These are phyloP conservation scores for Cyprinodon diabolis DNA, from an alignment of 2,797 vertebrate species.

Conservation along the genomic window DNA sequence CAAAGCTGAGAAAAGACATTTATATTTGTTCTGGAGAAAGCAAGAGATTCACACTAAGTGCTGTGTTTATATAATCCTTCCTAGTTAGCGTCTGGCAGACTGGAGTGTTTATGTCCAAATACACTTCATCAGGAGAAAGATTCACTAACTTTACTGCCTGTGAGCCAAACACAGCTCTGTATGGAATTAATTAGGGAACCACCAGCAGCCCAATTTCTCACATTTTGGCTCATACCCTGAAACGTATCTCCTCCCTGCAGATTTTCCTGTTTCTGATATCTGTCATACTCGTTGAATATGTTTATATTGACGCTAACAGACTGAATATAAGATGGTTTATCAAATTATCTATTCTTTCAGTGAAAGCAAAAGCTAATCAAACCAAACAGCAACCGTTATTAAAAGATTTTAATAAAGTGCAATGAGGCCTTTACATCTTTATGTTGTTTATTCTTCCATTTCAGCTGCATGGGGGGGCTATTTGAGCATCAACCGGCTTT, in stretches of 20 bases:
- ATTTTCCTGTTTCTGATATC: neutral
- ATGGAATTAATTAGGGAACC: conserved; percentile 24
- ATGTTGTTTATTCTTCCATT: too few relatives aligned
- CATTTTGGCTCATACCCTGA: neutral
- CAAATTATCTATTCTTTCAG: too few relatives aligned
- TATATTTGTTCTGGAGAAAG: neutral
- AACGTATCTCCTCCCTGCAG: neutral
- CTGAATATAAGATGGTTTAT: too few relatives aligned
- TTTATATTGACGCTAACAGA: too few relatives aligned
- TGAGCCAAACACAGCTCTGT: neutral
- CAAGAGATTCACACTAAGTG: conserved; percentile 7
- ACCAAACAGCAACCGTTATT: too few relatives aligned
- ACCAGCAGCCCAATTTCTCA: conserved; percentile 2
- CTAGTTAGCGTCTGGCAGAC: conserved; percentile 26
- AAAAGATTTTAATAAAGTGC: too few relatives aligned
- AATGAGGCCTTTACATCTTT: too few relatives aligned
- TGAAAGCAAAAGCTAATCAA: too few relatives aligned
- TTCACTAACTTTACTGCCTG: conserved; percentile 1
- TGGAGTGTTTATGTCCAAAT: conserved; percentile 1
- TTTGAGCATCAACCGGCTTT: too few relatives aligned
- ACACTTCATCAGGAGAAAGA: conserved; percentile 10
- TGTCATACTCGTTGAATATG: too few relatives aligned
- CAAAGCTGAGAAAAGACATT: neutral
- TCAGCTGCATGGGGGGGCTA: too few relatives aligned
- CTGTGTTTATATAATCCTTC: conserved; percentile 26